Evolutionary conservation across 2,797 vertebrate species (phyloP).

Genomic region (Threskiornis aethiopicus): DNA sequence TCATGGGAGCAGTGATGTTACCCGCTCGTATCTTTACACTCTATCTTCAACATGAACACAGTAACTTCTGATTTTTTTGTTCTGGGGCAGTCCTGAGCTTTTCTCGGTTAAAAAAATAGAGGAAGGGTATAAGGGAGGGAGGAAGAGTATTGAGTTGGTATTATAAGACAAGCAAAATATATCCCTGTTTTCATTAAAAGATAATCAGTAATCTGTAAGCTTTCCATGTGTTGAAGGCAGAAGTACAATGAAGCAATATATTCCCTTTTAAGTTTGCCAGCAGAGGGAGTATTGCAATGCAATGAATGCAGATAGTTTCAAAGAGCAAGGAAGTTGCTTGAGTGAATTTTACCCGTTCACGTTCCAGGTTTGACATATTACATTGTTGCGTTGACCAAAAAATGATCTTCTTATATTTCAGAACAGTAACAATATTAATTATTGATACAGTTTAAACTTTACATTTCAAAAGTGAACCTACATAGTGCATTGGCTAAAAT

Average conservation of each 20-base stretch:
- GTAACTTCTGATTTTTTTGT: background rate
- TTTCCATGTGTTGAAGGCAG: background rate
- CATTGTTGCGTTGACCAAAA: background rate
- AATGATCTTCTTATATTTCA: rapidly evolving
- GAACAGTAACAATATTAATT: background rate
- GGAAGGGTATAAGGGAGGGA: background rate
- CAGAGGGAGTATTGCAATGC: constrained; percentile 15
- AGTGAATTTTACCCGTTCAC: background rate
- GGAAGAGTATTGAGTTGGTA: background rate
- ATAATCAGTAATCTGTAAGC: background rate
- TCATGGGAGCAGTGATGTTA: background rate
- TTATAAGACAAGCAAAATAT: background rate
- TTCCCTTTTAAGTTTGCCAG: background rate
- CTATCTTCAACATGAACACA: background rate
- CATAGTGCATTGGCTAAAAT: background rate
- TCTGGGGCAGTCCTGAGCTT: background rate
- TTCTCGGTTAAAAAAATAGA: background rate
- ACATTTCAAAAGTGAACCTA: background rate
- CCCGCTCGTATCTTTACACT: background rate
- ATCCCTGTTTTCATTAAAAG: background rate
- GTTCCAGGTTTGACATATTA: background rate
- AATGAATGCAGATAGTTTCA: no score
- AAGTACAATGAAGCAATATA: background rate
- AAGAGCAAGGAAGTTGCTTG: background rate
- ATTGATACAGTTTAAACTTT: background rate